Base-by-base conservation (phyloP, 1,140 invertebrate species). In the Chironomus striatipennis region DNA sequence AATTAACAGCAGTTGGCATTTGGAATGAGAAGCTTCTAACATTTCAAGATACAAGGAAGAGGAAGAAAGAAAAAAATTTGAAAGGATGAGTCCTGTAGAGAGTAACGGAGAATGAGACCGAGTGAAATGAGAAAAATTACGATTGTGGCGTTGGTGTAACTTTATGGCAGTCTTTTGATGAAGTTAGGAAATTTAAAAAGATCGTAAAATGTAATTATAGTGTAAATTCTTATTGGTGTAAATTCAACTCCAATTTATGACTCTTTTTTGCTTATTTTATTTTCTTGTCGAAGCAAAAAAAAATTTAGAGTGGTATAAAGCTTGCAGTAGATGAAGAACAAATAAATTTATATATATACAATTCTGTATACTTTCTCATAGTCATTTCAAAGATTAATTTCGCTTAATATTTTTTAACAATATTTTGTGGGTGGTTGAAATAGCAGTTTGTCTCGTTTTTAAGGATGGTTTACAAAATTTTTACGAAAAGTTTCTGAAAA, bases 131-230 rank as follows among this genome's bases (percentile, higher is more conserved):
- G n/a, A n/a, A 57, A 57, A 57, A 57, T 57, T 57, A 57, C 47
- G 47, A 57, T n/a, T 57, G 47, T 57, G 47, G 47, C 47, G 47
- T 57, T 57, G 47, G 4, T 57, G 47, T 15, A 70, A 70, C 9
- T 70, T 70, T 70, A 70, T 70, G 65, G 65, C 65, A 18, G 7
- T 57, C 18, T 70, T 70, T 70, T 70, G 65, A 70, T 70, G 65
- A 18, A 21, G 17, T 20, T 70, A 9, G 65, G 20, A 21, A 70
- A 70, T 70, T 70, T 70, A 70, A 70, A 70, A 70, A 6, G 17
- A 15, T 70, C 65, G 65, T 70, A 70, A 70, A 70, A 70, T 18
- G 65, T 70, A 70, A 70, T 70, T 70, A 70, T 70, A 70, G 65
- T 70, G 65, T 70, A 21, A 70, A 57, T 12, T 57, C 47, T 57